phyloP scores from a whole-genome alignment of 2,888 invertebrate species.

The Orthosia cruda region DNA sequence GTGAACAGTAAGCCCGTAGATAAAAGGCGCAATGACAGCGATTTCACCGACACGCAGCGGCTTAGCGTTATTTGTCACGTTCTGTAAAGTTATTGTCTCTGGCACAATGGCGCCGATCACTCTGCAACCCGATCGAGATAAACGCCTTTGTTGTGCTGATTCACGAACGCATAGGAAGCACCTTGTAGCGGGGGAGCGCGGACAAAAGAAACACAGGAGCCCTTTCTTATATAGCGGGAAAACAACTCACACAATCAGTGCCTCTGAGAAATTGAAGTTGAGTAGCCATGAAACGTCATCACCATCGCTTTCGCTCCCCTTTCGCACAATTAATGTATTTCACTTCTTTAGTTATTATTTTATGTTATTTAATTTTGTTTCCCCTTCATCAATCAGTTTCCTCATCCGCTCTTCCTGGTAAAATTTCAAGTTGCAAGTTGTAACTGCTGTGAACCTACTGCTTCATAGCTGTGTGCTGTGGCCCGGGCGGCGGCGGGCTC shows the following conservation, averaged over 20 bases:
- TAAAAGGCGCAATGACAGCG: slow-evolving; percentile 13
- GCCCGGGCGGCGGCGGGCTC: not conserved
- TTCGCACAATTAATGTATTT: not conserved
- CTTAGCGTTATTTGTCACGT: slow-evolving; percentile 27
- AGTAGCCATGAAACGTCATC: not conserved
- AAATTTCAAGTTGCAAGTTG: no score
- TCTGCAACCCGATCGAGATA: slow-evolving; percentile 21
- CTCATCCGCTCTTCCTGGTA: not conserved
- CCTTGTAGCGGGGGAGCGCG: not conserved
- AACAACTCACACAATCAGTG: not conserved
- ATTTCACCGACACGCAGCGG: slow-evolving; percentile 7
- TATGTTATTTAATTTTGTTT: not conserved
- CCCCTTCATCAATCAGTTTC: not conserved
- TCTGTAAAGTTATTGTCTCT: slow-evolving; percentile 34
- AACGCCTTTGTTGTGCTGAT: slow-evolving; percentile 25
- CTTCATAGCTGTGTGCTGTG: not conserved
- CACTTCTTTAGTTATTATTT: slow-evolving; percentile 1
- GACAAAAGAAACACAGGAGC: not conserved
- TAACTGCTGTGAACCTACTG: not conserved
- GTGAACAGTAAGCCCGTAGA: not conserved
- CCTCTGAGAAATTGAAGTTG: not conserved
- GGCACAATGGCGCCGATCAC: slow-evolving; percentile 43
- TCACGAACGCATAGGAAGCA: slow-evolving; percentile 13
- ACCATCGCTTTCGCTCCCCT: not conserved
- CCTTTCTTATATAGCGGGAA: not conserved